Base-by-base conservation (phyloP, 2,797 vertebrate genomes). In the Poeciliopsis presidionis region DNA sequence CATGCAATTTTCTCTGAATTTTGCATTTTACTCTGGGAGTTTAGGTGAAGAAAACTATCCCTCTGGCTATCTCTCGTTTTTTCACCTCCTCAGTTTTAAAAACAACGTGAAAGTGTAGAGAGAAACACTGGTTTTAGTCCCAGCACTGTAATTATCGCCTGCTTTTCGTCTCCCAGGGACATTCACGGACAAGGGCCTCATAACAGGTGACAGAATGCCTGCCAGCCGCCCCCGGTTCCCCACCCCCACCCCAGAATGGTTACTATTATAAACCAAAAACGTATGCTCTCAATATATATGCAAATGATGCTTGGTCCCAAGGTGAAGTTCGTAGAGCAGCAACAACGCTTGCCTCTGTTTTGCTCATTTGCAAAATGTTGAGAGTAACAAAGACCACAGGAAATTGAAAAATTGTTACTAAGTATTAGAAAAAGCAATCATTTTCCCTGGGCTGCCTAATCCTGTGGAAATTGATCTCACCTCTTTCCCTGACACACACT, bases 241-340 rank as follows among this genome's bases (percentile, higher is more conserved):
- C 53, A 45, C 92, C 89, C 93, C 92, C 91, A 87, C 85, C 90
- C 82, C 87, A 84, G 92, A 94, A 92, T 90, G 91, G 93, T 93
- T 92, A 94, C 95, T 94, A 94, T 95, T 95, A 96, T 95, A 96
- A 96, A 94, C 93, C 93, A 95, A 96, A 95, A 97, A 96, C 96
- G 96, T 96, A 96, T 96, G 95, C 94, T 96, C 95, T 96, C 96
- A 97, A 96, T 97, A 97, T 96, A 97, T 96, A 97, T 97, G 96
- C 96, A 97, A 97, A 97, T 97, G 92, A 87, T 74, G 91, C 89
- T 85, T 86, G 74, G 95, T 95, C 95, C 95, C 95, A 93, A 94
- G 95, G 95, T 96, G 94, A 94, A 92, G 95, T 94, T 95, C 89
- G 89, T 86, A 80, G 90, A 94, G 93, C 93, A 89, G 89, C 87